These are phyloP conservation scores for Vicugna pacos DNA, from an alignment of 2,113 vertebrate species.

Conservation along the genomic window DNA sequence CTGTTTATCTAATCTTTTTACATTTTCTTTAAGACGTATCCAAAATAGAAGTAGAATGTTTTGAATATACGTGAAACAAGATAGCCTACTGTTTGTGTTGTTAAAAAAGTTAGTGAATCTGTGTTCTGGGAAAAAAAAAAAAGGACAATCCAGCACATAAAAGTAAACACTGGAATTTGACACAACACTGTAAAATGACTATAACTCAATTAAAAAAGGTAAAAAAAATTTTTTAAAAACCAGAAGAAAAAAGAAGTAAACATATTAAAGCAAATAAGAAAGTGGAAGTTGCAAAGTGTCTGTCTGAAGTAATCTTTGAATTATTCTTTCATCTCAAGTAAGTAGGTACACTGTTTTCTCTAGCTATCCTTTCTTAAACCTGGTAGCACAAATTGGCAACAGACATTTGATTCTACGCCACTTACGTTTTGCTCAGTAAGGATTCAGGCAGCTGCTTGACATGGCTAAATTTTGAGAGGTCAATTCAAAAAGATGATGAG, in stretches of 20 bases:
- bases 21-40: background rate
- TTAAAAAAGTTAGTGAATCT: background rate
- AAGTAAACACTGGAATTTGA: background rate
- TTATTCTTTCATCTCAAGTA: background rate
- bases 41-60: background rate
- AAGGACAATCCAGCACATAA: background rate
- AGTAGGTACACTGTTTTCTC: background rate
- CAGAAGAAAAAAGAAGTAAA: no score
- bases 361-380: background rate
- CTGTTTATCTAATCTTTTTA: background rate
- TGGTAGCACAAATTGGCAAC: background rate
- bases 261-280: background rate
- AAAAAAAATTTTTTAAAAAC: no score
- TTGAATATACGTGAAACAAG: background rate
- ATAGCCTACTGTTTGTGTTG: background rate
- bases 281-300: background rate
- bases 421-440: background rate
- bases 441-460: background rate
- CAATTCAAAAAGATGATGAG: background rate
- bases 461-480: background rate
- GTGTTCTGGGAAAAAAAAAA: background rate
- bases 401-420: background rate
- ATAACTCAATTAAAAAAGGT: no score
- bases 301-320: background rate
- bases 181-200: no score